Percentiles rank a stretch among this genome's conserved stretches.
These are phyloP conservation scores for Dascillus cervinus DNA, from an alignment of 2,888 invertebrate genomes.

Conservation along the genomic window DNA sequence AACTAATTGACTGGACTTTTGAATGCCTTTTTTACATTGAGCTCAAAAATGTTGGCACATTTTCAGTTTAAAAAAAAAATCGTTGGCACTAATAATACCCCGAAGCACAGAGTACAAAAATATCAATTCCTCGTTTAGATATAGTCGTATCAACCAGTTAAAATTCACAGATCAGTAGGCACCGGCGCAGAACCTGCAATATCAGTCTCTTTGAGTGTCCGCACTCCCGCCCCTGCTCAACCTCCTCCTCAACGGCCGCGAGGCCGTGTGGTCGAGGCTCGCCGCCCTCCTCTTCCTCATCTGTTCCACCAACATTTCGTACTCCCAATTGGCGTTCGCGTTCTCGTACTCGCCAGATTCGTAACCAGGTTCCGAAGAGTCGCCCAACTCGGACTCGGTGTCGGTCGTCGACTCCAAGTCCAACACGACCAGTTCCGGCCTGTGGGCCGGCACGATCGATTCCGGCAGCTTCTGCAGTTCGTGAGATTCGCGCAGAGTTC, in stretches of 20 bases:
- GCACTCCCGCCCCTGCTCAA: conserved; percentile 34
- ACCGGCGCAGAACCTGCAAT: conserved; percentile 16
- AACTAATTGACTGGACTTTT: too few species aligned
- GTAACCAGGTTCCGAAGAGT: conserved; percentile 34
- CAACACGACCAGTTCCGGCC: conserved; percentile 21
- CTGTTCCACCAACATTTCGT: conserved; percentile 39
- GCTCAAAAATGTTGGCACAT: too few species aligned
- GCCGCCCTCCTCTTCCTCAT: conserved; percentile 36
- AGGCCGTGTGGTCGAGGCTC: conserved; percentile 35
- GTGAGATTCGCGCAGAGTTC: conserved; percentile 60
- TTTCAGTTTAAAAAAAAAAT: too few species aligned
- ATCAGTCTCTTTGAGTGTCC: conserved; percentile 30
- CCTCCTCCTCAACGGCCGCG: conserved; percentile 25
- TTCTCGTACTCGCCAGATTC: conserved; percentile 36
- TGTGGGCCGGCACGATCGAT: conserved; percentile 14
- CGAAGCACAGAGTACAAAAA: too few species aligned
- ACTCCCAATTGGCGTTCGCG: conserved; percentile 39
- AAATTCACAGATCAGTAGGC: conserved; percentile 10
- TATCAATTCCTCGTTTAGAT: too few species aligned
- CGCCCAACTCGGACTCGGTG: conserved; percentile 28
- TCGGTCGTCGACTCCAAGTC: conserved; percentile 38
- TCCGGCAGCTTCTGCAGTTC: conserved; percentile 58
- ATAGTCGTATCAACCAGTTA: too few species aligned
- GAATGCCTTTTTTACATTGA: too few species aligned
- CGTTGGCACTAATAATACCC: too few species aligned